phyloP scores from a whole-genome alignment of 2,888 invertebrate species.

The Sycophila texana region DNA sequence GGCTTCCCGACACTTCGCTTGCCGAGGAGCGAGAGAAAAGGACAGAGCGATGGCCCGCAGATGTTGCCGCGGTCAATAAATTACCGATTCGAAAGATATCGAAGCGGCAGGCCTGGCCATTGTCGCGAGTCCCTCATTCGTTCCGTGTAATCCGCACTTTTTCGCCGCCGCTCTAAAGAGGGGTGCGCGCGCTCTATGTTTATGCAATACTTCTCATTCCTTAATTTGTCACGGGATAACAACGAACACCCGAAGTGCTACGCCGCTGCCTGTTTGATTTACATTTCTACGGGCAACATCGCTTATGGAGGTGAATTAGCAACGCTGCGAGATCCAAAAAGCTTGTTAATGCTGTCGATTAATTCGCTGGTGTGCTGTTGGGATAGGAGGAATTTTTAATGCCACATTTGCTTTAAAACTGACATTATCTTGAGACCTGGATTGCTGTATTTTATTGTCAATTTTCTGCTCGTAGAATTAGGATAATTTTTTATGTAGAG shows the following conservation, averaged over 20 bases:
- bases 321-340: constrained; percentile 13
- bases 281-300: constrained; percentile 15
- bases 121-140: constrained; percentile 42
- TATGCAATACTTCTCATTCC: constrained; percentile 47
- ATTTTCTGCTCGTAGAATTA: too few species aligned
- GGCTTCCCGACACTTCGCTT: not conserved
- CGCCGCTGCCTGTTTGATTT: constrained; percentile 42
- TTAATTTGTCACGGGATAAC: constrained; percentile 48
- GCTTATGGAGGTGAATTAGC: constrained; percentile 23
- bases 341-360: constrained; percentile 41
- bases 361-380: constrained; percentile 16
- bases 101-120: constrained; percentile 22
- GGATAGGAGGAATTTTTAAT: not conserved
- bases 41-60: constrained; percentile 44
- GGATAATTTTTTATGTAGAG: too few species aligned
- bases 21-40: not conserved
- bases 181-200: constrained; percentile 30
- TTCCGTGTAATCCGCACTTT: constrained; percentile 50
- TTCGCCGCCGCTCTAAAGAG: constrained; percentile 7
- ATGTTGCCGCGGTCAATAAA: constrained; percentile 55
- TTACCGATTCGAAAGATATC: constrained; percentile 55
- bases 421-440: not conserved
- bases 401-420: not conserved
- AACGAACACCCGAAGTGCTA: not conserved
- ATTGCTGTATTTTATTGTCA: too few species aligned